Evolutionary conservation across 1,140 invertebrate genomes (phyloP), one percentile per base, ranked within the genome.

Genomic region (Ephestia elutella): DNA sequence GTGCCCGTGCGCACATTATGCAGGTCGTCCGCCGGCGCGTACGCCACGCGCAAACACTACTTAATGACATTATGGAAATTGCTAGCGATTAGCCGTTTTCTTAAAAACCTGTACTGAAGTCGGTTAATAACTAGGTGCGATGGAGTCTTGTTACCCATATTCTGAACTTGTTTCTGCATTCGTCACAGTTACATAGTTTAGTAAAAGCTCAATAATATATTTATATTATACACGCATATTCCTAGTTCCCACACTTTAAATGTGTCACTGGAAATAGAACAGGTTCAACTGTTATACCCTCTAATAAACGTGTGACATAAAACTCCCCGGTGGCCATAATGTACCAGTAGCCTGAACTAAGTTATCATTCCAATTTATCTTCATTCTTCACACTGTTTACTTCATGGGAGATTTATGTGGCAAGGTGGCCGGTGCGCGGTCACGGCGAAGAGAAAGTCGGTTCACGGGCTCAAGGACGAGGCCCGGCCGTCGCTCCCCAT

Each of bases 381-480:
- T 70, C 54, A 68, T 55, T 53, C 50, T 49, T n/a, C 10, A 25
- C 48, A 57, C n/a, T 57, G 54, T 44, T 35, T 59, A 53, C 44
- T 59, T 48, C 58, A 67, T 62, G 71, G 69, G 71, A 76, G 59
- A 66, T 66, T 71, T 68, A 72, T 68, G 57, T 25, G 21, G 21
- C 21, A 7, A 58, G 49, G 20, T 58, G 56, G 50, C 13, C 19
- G 20, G 21, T n/a, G 66, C 53, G 59, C 62, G 50, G 55, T 30
- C 51, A 38, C 50, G 59, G 62, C 66, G 65, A 74, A 76, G 78
- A 78, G 78, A 80, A 80, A 80, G 78, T 78, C 57, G 54, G 55
- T 65, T 65, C 65, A 68, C 57, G 50, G 62, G 68, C 68, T 75
- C 84, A 85, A 87, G 82, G 81, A 85, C 80, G 80, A 79, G 80